Base-by-base conservation (phyloP, 1,140 invertebrate genomes). In the Pissodes strobi region DNA sequence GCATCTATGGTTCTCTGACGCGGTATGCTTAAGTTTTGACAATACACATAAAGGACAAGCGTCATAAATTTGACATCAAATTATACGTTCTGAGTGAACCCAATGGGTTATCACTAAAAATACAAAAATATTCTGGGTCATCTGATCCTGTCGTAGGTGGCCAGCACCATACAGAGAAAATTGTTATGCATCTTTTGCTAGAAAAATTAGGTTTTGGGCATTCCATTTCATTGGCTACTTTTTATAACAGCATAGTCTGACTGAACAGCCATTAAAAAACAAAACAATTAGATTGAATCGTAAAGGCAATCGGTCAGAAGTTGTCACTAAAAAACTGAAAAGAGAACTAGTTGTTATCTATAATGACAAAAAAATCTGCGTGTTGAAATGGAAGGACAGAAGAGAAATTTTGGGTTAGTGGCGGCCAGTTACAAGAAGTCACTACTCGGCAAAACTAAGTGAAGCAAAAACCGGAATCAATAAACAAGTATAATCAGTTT, bases 191-290 rank as follows among this genome's bases (percentile, higher is more conserved):
- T 13, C 57, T 68, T 23, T 2, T 70, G 27, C 9, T 37, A 49
- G 65, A 65, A 6, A 22, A 62, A 37, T 43, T 72, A 21, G 38
- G 46, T 55, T 59, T 15, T 13, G 66, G 66, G 10, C 49, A 30
- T 60, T 66, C 58, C 23, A 23, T 52, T 23, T 65, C 57, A 23
- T 68, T 69, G 61, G 67, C 69, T 38, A 71, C 67, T 52, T 71
- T 52, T 59, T 71, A 69, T 48, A 71, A 64, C 38, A 62, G 52
- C 62, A 27, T 46, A 6, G 6, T 13, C 17, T 52, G n/a, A 15
- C 49, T 45, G 45, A 69, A 21, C 17, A 64, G n/a, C 49, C 68
- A 12, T 23, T 68, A 21, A 17, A 51, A 10, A 30, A 58, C 10
- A 58, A 63, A 61, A 72, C 66, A 25, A 39, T 72, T 8, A 25